These are phyloP conservation scores for Thalassoma bifasciatum DNA, from an alignment of 2,113 vertebrate species.

Conservation along the genomic window DNA sequence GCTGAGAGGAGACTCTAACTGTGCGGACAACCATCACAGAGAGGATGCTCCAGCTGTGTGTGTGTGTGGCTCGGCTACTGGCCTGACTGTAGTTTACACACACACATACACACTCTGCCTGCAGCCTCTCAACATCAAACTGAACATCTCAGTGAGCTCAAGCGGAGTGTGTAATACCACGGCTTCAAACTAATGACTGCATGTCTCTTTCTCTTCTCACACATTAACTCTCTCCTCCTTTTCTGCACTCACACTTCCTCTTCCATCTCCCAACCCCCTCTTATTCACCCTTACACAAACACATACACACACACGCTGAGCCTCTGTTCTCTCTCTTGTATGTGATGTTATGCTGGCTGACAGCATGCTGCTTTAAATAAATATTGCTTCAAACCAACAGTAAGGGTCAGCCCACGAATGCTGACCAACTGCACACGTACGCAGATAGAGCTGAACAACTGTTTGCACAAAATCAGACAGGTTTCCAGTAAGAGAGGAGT, in stretches of 20 bases:
- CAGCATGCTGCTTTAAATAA: constrained; percentile 79
- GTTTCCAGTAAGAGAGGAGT: not conserved
- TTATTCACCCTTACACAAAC: not conserved
- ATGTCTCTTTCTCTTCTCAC: constrained; percentile 32
- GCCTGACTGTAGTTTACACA: not conserved
- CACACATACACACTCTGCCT: not conserved
- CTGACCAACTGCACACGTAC: constrained; percentile 6
- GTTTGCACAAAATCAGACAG: not conserved
- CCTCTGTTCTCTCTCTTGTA: constrained; percentile 8
- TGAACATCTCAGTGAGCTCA: not conserved
- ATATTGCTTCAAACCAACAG: constrained; percentile 59
- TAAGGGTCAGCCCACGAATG: constrained; percentile 33
- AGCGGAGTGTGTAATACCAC: constrained; percentile 7
- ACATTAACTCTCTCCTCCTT: constrained; percentile 9
- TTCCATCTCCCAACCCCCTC: constrained; percentile 39
- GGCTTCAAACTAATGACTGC: constrained; percentile 11
- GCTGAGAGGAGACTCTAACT: not conserved
- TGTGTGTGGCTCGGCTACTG: no score
- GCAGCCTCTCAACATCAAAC: not conserved
- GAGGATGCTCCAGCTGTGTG: not conserved
- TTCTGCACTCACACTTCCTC: constrained; percentile 22
- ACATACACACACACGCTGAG: not conserved
- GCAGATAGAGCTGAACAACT: not conserved
- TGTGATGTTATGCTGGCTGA: constrained; percentile 72
- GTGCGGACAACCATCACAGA: not conserved